Percentiles rank a stretch among this genome's conserved stretches.
These are phyloP conservation scores for Tapirus indicus DNA, from an alignment of 2,797 vertebrate species.

Conservation along the genomic window DNA sequence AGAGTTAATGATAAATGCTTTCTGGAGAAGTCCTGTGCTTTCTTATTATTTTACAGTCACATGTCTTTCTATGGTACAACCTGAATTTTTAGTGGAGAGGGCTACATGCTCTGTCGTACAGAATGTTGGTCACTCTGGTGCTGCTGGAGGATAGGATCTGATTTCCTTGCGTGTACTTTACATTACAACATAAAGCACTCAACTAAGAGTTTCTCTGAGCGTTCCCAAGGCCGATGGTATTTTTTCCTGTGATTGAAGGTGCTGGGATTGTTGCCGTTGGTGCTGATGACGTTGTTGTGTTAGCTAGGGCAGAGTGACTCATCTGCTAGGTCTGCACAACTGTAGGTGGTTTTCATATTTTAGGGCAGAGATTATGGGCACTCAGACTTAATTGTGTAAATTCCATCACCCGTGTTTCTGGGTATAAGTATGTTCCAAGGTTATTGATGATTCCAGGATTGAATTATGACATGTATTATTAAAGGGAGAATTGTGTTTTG, in stretches of 20 bases:
- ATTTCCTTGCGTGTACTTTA: not conserved
- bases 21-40: constrained; percentile 11
- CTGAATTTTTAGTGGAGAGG: constrained; percentile 50
- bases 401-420: constrained; percentile 45
- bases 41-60: not conserved
- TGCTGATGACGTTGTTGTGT: constrained; percentile 29
- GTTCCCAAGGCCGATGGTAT: not conserved
- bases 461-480: constrained; percentile 26
- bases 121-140: not conserved
- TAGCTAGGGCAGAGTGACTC: constrained; percentile 40
- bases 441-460: constrained; percentile 28
- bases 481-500: constrained; percentile 31
- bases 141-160: not conserved
- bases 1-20: constrained; percentile 19
- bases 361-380: constrained; percentile 2
- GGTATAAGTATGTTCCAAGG: not conserved
- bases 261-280: not conserved
- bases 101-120: not conserved
- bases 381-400: constrained; percentile 28
- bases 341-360: constrained; percentile 29
- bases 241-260: constrained; percentile 8
- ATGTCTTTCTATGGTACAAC: not conserved
- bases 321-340: constrained; percentile 38
- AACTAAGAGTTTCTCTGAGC: constrained; percentile 36
- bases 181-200: constrained; percentile 27